Evolutionary conservation across 2,888 invertebrate genomes (phyloP).

Genomic region (Ypsolopha sequella): DNA sequence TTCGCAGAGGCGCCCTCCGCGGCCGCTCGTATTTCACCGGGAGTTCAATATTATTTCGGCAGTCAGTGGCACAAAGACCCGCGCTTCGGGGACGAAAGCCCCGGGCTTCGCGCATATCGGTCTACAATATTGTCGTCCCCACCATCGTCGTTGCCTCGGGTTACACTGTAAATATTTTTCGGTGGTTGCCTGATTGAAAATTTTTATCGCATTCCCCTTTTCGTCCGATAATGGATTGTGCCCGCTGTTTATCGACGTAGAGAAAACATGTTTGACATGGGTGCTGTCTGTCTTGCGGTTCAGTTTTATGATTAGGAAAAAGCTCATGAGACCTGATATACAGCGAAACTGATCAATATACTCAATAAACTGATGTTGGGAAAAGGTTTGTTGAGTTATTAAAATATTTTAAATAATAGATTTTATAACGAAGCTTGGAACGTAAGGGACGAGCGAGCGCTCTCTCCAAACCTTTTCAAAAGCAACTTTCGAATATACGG

Average conservation of each 20-base stretch:
- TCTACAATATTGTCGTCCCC: conserved; percentile 63
- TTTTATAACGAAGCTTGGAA: background rate
- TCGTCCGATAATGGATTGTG: conserved; percentile 54
- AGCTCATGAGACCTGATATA: too few relatives aligned
- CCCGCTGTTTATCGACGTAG: conserved; percentile 22
- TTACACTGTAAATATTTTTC: conserved; percentile 68
- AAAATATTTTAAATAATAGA: too few relatives aligned
- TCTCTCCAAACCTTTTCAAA: conserved; percentile 28
- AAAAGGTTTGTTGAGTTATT: too few relatives aligned
- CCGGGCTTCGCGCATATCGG: conserved; percentile 51
- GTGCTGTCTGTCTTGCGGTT: conserved; percentile 3
- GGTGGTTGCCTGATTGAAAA: conserved; percentile 65
- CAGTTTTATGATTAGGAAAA: too few relatives aligned
- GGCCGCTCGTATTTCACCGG: conserved; percentile 63
- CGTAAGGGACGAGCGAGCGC: conserved; percentile 20
- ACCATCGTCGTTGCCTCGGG: conserved; percentile 54
- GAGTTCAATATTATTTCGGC: conserved; percentile 68
- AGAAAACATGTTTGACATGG: conserved; percentile 8
- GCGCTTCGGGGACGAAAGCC: conserved; percentile 22
- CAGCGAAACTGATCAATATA: too few relatives aligned
- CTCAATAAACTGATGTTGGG: too few relatives aligned
- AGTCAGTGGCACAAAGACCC: conserved; percentile 16
- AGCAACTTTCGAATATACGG: conserved; percentile 28
- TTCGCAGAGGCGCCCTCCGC: conserved; percentile 53
- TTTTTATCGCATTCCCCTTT: conserved; percentile 61